Evolutionary conservation across 2,888 invertebrate species (phyloP).

Genomic region (Andrena fulva): DNA sequence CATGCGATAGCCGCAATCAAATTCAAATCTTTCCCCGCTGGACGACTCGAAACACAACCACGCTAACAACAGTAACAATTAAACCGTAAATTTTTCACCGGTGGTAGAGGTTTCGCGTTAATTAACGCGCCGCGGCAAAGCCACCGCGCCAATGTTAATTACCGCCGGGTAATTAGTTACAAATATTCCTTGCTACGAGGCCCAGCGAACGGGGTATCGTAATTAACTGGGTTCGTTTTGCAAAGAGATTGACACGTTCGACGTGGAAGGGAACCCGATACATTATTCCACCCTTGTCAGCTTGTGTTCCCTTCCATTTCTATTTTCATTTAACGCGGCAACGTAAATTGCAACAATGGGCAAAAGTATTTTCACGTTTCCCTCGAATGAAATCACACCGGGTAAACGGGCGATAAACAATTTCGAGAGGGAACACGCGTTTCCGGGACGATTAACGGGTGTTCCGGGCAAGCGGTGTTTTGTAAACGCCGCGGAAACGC

Average conservation of each 20-base stretch:
- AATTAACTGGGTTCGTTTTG: conserved; percentile 23
- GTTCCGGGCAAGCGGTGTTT: conserved; percentile 60
- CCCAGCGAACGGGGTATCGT: background rate
- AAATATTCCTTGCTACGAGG: conserved; percentile 12
- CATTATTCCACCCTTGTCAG: conserved; percentile 4
- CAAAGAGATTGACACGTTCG: background rate
- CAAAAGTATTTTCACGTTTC: conserved; percentile 30
- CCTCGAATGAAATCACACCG: background rate
- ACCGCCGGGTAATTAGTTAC: conserved; percentile 34
- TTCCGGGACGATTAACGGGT: conserved; percentile 67
- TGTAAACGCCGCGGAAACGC: conserved; percentile 62
- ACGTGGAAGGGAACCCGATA: background rate
- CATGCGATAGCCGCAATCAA: background rate
- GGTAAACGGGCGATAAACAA: conserved; percentile 49
- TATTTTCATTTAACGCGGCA: background rate
- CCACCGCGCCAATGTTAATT: conserved; percentile 21
- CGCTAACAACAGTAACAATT: conserved; percentile 6
- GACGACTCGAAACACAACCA: background rate
- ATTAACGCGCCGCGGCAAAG: conserved; percentile 26
- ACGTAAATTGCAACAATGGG: background rate
- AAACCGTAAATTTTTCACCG: conserved; percentile 29
- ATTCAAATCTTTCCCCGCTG: background rate
- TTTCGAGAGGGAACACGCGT: conserved; percentile 58
- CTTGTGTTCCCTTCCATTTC: background rate
- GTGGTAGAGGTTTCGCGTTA: conserved; percentile 12